Conservation (phyloP, 1,140 invertebrate species). For the Drosophila arawakana region DNA sequence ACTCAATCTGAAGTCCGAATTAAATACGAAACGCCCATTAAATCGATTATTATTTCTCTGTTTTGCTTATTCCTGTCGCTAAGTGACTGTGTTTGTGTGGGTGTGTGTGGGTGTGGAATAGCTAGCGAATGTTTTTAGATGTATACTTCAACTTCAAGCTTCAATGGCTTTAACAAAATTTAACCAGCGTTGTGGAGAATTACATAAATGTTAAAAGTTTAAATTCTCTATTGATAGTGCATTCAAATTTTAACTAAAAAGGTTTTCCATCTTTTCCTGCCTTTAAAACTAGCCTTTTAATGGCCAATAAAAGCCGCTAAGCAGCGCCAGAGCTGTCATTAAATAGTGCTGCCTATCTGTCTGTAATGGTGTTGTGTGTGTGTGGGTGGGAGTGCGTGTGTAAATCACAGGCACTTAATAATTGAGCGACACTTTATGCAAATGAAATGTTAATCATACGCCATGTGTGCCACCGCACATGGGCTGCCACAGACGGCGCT, state of each 20-base stretch:
- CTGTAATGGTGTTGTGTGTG: neutral
- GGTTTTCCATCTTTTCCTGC: no score
- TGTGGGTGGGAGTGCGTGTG: constrained; percentile 7
- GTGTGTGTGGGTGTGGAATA: neutral
- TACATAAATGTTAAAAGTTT: no score
- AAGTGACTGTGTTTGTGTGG: neutral
- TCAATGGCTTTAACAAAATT: neutral
- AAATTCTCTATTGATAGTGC: no score
- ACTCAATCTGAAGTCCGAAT: constrained; percentile 6
- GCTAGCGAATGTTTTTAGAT: neutral
- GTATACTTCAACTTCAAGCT: neutral
- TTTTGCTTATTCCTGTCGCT: neutral
- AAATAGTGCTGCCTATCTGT: neutral
- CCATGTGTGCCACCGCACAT: constrained; percentile 52
- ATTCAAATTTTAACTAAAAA: no score
- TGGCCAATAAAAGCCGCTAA: neutral
- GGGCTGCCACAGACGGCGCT: no score
- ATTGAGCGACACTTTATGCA: constrained; percentile 80
- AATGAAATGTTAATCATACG: constrained; percentile 83
- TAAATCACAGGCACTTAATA: constrained; percentile 64
- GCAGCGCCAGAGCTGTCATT: constrained; percentile 1
- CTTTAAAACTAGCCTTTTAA: neutral
- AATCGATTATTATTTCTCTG: constrained; percentile 43
- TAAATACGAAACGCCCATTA: constrained; percentile 31
- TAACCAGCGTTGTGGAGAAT: neutral